These are phyloP conservation scores for Danaus plexippus DNA, from an alignment of 1,140 invertebrate genomes.

Conservation along the genomic window DNA sequence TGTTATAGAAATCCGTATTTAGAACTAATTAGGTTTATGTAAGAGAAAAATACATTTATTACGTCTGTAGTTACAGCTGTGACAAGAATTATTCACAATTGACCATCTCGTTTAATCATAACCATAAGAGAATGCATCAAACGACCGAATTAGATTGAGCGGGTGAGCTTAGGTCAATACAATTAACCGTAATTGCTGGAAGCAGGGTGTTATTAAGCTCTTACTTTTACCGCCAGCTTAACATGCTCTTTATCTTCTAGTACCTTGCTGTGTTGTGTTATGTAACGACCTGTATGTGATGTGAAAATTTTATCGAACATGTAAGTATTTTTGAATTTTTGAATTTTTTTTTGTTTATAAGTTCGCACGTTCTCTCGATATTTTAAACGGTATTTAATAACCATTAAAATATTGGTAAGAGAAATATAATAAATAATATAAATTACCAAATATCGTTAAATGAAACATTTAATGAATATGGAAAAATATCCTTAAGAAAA, in stretches of 20 bases:
- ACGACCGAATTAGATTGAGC: conserved; percentile 49
- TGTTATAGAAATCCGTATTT: no score
- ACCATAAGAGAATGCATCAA: conserved; percentile 37
- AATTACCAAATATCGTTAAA: no score
- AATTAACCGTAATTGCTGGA: conserved; percentile 59
- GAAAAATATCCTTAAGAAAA: no score
- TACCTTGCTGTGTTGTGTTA: conserved; percentile 18
- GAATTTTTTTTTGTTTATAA: not conserved
- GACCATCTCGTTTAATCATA: not conserved
- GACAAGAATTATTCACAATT: no score
- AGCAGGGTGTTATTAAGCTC: conserved; percentile 43
- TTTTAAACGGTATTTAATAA: no score
- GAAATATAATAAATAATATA: no score
- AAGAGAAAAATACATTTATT: no score
- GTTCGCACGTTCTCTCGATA: not conserved
- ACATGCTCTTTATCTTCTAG: conserved; percentile 23
- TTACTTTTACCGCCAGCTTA: conserved; percentile 35
- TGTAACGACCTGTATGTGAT: conserved; percentile 6
- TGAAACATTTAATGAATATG: no score
- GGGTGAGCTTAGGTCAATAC: conserved; percentile 67
- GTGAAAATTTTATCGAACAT: conserved; percentile 7
- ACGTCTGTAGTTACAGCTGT: no score
- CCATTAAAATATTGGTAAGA: no score
- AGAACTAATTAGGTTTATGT: no score
- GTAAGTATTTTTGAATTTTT: conserved; percentile 8